A percentile compares a stretch with the other conserved stretches of the same genome.
Conservation (phyloP, 1,140 invertebrate genomes). For the Neotoxoptera formosana region DNA sequence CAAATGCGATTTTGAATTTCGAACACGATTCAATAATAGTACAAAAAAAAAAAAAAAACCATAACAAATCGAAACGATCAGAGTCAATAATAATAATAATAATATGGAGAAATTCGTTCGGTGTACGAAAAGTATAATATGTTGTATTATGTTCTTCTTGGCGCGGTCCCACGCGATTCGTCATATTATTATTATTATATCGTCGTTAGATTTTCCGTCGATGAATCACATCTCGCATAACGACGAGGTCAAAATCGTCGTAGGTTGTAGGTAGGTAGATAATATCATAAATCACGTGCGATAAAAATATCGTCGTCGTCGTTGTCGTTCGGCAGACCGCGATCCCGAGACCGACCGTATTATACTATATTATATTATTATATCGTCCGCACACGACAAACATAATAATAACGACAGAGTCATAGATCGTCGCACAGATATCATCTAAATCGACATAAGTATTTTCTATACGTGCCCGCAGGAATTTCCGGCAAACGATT, state of each 20-base stretch:
- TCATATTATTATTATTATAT: too few relatives aligned
- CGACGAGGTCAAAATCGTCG: background rate
- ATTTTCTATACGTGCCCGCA: background rate
- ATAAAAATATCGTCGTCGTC: too few relatives aligned
- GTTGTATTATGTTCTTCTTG: too few relatives aligned
- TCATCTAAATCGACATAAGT: background rate
- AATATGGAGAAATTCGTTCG: background rate
- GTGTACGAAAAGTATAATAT: too few relatives aligned
- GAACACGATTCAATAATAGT: background rate
- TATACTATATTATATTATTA: background rate
- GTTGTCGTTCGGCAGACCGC: background rate
- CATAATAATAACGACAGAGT: background rate
- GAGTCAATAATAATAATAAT: background rate
- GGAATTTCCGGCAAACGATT: background rate
- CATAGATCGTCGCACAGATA: background rate
- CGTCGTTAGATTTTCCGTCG: background rate
- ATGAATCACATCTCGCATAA: background rate
- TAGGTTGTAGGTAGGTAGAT: too few relatives aligned
- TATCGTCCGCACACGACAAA: background rate
- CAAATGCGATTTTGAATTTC: background rate
- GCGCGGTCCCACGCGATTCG: fast-evolving
- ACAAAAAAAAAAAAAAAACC: background rate
- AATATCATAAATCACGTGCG: background rate
- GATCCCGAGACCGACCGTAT: too few relatives aligned
- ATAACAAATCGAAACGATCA: background rate